phyloP scores from a whole-genome alignment of 2,797 vertebrate genomes.

The Onychomys arenicola region DNA sequence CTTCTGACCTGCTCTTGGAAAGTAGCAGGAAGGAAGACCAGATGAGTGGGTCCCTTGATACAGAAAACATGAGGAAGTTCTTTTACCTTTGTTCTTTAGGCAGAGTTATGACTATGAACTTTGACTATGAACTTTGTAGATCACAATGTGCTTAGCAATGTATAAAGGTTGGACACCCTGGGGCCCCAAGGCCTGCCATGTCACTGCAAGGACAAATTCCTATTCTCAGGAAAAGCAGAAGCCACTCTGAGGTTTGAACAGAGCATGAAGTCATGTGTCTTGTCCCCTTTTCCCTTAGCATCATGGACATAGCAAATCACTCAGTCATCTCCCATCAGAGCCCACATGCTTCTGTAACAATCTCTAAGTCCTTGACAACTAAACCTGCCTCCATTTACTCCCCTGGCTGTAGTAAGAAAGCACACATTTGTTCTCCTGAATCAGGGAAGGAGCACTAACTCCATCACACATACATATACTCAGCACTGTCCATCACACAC shows the following conservation, averaged over 20 bases:
- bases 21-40: not conserved
- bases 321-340: not conserved
- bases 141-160: not conserved
- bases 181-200: not conserved
- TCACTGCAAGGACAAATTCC: not conserved
- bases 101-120: too few relatives aligned
- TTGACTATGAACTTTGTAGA: not conserved
- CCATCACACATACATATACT: not conserved
- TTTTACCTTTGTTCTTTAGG: not conserved
- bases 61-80: not conserved
- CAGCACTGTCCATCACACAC: not conserved
- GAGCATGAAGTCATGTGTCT: not conserved
- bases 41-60: not conserved
- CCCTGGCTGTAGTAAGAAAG: not conserved
- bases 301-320: not conserved
- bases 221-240: constrained; percentile 10
- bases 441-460: not conserved
- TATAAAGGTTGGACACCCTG: not conserved
- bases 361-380: not conserved
- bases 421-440: not conserved
- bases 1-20: not conserved
- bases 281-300: not conserved
- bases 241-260: not conserved
- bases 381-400: not conserved
- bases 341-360: not conserved